Evolutionary conservation across 2,797 vertebrate species (phyloP), one percentile per base, ranked within the genome.

Genomic region (Podargus strigoides): DNA sequence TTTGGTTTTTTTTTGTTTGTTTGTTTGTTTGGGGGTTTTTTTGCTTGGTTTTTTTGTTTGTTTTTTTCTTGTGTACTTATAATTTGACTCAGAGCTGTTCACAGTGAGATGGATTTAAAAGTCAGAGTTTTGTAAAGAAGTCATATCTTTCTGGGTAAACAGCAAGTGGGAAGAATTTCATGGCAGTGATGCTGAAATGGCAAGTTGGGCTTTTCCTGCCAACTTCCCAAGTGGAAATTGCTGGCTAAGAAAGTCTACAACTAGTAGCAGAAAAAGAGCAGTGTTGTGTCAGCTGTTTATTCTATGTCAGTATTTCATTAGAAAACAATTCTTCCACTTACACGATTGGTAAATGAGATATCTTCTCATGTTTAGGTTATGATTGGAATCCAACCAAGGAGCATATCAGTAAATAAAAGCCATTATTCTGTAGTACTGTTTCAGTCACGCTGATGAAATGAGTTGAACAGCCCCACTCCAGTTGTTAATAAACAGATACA

Each of bases 261-360:
- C 80, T 90, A 34, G 30, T 14, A 41, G 42, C 53, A 47, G 37
- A 77, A 80, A 6, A 10, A 30, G 46, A 87, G 74, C 70, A 89
- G 47, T 23, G 22, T 62, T 83, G 19, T 32, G 47, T 95, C 94
- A 95, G 78, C 89, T 96, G 82, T 76, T 84, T 62, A 82, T 95
- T 79, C 92, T 28, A 30, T 92, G 90, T 74, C 46, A 88, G 4
- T 86, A 96, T 97, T 97, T 96, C 37, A 85, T 95, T 87, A 89
- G 93, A 89, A 97, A 96, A 92, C 85, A 90, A 39, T 89, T 96
- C 94, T 94, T 94, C 58, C 73, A 95, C 87, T 93, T 95, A 82
- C n/a, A 34, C 0, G 14, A 46, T 44, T 64, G 50, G 59, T 73
- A 87, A 96, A 94, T 90, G 87, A 77, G 94, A 70, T 79, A 72